These are phyloP conservation scores for Recurvirostra avosetta DNA, from an alignment of 2,113 vertebrate genomes.

Conservation along the genomic window DNA sequence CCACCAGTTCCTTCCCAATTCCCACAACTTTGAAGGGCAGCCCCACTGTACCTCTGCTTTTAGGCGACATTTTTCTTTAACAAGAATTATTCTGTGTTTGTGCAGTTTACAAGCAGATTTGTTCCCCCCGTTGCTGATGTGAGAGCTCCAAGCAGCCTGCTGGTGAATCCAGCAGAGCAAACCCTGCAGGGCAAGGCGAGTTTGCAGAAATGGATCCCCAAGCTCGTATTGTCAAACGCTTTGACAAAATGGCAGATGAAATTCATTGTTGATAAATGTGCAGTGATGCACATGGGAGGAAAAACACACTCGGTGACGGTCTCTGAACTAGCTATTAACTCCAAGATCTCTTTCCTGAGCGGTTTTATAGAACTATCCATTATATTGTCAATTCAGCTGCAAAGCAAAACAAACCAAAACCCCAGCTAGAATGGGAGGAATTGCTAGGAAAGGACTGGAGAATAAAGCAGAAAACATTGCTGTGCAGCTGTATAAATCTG, in stretches of 20 bases:
- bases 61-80: not conserved
- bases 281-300: conserved; percentile 34
- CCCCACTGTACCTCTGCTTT: not conserved
- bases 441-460: not conserved
- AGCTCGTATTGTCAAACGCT: not conserved
- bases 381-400: conserved; percentile 34
- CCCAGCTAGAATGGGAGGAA: not conserved
- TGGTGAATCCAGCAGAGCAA: not conserved
- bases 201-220: not conserved
- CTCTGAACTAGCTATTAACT: conserved; percentile 49
- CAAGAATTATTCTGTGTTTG: not conserved
- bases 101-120: not conserved
- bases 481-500: not conserved
- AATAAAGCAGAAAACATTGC: not conserved
- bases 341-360: conserved; percentile 35
- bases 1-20: not conserved
- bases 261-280: conserved; percentile 34
- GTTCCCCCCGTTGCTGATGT: not conserved
- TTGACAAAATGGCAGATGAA: conserved; percentile 14
- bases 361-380: conserved; percentile 47
- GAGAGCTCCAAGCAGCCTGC: not conserved
- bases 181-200: not conserved
- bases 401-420: conserved; percentile 3
- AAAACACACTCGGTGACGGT: not conserved
- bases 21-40: not conserved